phyloP scores from a whole-genome alignment of 2,888 invertebrate genomes.

The Yponomeuta cagnagella region DNA sequence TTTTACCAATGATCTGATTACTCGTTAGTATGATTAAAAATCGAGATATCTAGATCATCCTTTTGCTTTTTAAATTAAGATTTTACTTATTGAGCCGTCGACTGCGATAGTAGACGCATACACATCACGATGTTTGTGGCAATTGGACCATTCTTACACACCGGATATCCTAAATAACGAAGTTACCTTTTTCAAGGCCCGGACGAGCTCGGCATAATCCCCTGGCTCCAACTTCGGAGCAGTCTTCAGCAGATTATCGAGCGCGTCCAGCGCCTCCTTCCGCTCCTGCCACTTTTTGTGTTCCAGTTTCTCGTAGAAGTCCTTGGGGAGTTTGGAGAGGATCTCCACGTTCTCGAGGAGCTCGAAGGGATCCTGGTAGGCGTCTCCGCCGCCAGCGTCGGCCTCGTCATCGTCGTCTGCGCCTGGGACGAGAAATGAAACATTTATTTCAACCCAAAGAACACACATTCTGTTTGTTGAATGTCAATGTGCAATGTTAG shows the following conservation, averaged over 20 bases:
- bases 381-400: slow-evolving; percentile 77
- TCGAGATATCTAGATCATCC: too few species aligned
- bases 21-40: too few species aligned
- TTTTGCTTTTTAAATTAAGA: too few species aligned
- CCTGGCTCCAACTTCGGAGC: slow-evolving; percentile 92
- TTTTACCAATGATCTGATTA: too few species aligned
- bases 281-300: slow-evolving; percentile 98
- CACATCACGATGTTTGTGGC: too few species aligned
- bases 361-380: slow-evolving; percentile 92
- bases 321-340: slow-evolving; percentile 92
- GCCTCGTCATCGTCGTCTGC: slow-evolving; percentile 73
- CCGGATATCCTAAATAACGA: too few species aligned
- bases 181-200: slow-evolving; percentile 88
- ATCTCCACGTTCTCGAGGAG: slow-evolving; percentile 95
- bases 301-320: slow-evolving; percentile 95
- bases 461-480: too few species aligned
- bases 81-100: too few species aligned
- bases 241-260: slow-evolving; percentile 85
- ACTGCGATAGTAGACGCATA: too few species aligned
- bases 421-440: slow-evolving; percentile 31
- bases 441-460: too few species aligned
- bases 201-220: slow-evolving; percentile 93
- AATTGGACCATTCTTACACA: too few species aligned
- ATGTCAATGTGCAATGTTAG: too few species aligned
- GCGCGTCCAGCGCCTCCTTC: slow-evolving; percentile 90